A percentile compares a stretch with the other conserved stretches of the same genome.
Conservation (phyloP, 2,113 vertebrate species). For the Laterallus jamaicensis region DNA sequence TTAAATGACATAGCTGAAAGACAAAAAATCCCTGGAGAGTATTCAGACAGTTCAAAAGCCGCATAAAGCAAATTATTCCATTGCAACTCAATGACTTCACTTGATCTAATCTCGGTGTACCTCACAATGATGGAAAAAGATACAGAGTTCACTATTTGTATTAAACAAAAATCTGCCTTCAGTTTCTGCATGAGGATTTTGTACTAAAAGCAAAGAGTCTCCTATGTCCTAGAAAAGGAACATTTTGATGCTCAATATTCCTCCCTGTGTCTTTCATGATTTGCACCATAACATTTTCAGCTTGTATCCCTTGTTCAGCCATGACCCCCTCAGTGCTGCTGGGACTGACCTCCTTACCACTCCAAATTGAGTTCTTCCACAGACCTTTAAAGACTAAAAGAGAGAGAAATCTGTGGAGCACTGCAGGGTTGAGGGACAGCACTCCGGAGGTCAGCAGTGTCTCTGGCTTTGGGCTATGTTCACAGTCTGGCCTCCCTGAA, state of each 20-base stretch:
- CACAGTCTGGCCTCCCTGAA: not conserved
- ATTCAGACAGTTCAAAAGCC: not conserved
- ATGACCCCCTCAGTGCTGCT: not conserved
- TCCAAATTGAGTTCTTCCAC: not conserved
- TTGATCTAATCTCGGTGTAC: not conserved
- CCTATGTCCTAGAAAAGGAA: not conserved
- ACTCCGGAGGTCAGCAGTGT: not conserved
- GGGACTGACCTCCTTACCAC: not conserved
- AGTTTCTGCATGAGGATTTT: not conserved
- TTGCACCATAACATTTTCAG: not conserved
- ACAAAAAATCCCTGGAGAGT: not conserved
- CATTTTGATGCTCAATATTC: not conserved
- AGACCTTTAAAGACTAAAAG: not conserved
- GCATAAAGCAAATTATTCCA: not conserved
- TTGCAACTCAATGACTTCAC: not conserved
- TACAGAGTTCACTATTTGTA: not conserved
- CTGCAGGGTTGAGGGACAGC: fast-evolving
- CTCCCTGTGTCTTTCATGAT: not conserved
- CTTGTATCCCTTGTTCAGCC: not conserved
- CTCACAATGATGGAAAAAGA: not conserved
- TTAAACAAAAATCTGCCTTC: not conserved
- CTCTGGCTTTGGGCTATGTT: not conserved
- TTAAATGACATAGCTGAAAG: not conserved
- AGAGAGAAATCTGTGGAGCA: not conserved
- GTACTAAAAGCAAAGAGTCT: not conserved